Evolutionary conservation across 1,140 invertebrate genomes (phyloP).

Genomic region (Magallana gigas): DNA sequence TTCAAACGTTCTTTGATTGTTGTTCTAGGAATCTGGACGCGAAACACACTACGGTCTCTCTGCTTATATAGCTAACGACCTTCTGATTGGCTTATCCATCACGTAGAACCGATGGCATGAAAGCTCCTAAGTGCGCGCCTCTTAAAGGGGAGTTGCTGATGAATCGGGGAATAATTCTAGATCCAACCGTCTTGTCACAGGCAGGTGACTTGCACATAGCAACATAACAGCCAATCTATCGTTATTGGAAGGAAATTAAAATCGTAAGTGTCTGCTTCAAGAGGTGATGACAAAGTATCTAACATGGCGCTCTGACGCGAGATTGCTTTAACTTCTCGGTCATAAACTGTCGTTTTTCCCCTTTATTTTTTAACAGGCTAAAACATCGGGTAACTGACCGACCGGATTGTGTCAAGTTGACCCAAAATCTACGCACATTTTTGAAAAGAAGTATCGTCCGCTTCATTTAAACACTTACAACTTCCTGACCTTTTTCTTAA

Average conservation of each 20-base stretch:
- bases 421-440: background rate
- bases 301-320: background rate
- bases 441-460: background rate
- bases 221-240: background rate
- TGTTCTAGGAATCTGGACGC: too few species aligned
- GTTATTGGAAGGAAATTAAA: slow-evolving; percentile 26
- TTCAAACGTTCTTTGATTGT: too few species aligned
- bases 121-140: background rate
- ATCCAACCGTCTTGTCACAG: background rate
- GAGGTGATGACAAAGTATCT: background rate
- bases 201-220: background rate
- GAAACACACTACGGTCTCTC: too few species aligned
- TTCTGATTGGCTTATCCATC: slow-evolving; percentile 19
- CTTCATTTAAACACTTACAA: too few species aligned
- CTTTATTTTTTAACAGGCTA: background rate
- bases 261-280: background rate
- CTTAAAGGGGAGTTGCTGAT: background rate
- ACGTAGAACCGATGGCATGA: slow-evolving; percentile 8
- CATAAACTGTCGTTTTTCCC: background rate
- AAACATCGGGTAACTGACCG: slow-evolving; percentile 11
- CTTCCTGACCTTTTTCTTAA: too few species aligned
- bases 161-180: background rate
- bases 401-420: background rate
- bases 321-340: background rate
- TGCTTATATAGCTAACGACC: slow-evolving; percentile 15